Percentiles rank a stretch among this genome's conserved stretches.
These are phyloP conservation scores for Xestia sexstrigata DNA, from an alignment of 2,888 invertebrate species.

Conservation along the genomic window DNA sequence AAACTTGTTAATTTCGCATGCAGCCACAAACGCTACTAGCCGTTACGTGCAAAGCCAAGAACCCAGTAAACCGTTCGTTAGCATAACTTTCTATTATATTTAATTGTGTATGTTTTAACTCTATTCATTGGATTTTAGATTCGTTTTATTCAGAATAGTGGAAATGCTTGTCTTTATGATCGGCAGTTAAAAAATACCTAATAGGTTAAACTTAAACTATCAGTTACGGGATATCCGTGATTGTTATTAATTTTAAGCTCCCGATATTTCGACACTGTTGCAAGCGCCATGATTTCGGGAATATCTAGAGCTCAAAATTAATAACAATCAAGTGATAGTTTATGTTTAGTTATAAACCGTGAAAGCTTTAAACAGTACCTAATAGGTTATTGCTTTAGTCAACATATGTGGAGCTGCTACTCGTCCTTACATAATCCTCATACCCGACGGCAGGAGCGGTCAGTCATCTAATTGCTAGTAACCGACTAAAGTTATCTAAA, in stretches of 20 bases:
- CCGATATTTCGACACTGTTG: too few species aligned
- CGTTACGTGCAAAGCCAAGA: slow-evolving; percentile 42
- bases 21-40: slow-evolving; percentile 51
- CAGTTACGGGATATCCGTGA: too few species aligned
- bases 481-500: not conserved
- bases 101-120: slow-evolving; percentile 24
- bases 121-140: slow-evolving; percentile 19
- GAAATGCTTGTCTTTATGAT: not conserved
- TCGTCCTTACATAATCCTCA: not conserved
- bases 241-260: too few species aligned
- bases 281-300: too few species aligned
- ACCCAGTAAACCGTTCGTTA: slow-evolving; percentile 43
- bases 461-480: not conserved
- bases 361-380: too few species aligned
- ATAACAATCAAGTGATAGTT: too few species aligned
- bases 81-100: slow-evolving; percentile 44
- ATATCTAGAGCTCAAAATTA: too few species aligned
- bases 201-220: too few species aligned
- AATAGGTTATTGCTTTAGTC: not conserved
- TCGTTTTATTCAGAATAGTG: not conserved
- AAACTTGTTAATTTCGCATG: slow-evolving; percentile 60
- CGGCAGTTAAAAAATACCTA: not conserved
- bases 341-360: too few species aligned
- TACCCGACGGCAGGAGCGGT: not conserved
- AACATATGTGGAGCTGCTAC: not conserved